Evolutionary conservation across 2,113 vertebrate species (phyloP).

Genomic region (Scytalopus superciliaris): DNA sequence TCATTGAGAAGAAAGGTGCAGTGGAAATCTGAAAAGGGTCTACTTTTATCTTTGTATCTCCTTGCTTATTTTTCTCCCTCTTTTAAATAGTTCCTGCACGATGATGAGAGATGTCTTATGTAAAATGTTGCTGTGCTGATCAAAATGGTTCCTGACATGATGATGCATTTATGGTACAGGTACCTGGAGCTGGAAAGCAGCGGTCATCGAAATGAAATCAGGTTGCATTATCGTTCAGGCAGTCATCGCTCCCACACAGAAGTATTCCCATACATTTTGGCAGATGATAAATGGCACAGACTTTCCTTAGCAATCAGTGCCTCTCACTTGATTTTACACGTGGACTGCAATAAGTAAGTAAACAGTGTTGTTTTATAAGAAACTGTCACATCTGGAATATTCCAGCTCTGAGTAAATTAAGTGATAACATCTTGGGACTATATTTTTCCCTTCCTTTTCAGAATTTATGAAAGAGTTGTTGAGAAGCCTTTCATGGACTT

Average conservation of each 20-base stretch:
- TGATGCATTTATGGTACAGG: conserved; percentile 71
- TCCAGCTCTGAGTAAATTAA: background rate
- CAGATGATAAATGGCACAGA: conserved; percentile 95
- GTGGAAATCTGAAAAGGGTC: background rate
- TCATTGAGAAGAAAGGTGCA: background rate
- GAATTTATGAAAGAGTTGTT: conserved; percentile 96
- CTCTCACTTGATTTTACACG: conserved; percentile 89
- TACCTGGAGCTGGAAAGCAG: conserved; percentile 97
- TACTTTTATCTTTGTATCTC: background rate
- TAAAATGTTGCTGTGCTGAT: conserved; percentile 11
- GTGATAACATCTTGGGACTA: background rate
- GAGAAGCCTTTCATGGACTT: conserved; percentile 91
- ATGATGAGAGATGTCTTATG: background rate
- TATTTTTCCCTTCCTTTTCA: conserved; percentile 50
- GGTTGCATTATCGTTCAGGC: conserved; percentile 91
- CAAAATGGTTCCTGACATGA: background rate
- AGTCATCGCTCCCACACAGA: conserved; percentile 88
- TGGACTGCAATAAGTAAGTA: conserved; percentile 96
- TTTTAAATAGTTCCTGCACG: background rate
- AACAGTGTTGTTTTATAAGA: background rate
- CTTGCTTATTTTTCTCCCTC: background rate
- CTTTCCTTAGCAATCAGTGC: conserved; percentile 93
- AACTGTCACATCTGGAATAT: background rate
- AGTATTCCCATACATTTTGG: conserved; percentile 94
- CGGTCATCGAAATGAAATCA: conserved; percentile 92